Evolutionary conservation across 2,797 vertebrate species (phyloP), one percentile per base, ranked within the genome.

Genomic region (Chaenodraco wilsoni): DNA sequence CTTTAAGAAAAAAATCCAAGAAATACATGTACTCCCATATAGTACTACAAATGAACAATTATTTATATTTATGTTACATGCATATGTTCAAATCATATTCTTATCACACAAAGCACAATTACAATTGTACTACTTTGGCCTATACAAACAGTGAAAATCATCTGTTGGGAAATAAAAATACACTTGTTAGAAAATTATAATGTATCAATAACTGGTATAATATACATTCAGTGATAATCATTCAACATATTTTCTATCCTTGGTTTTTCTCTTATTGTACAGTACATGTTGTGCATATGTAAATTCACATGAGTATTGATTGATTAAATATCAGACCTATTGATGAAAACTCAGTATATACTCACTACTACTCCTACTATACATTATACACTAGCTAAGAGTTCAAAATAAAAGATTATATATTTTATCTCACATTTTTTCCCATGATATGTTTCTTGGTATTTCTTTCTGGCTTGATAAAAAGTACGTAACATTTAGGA

Each of bases 401-500:
- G 27, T 23, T 5, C 10, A 8, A 49, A 31, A 65, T 37, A 9
- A 61, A 64, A 9, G 33, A 55, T 59, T 3, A 46, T 50, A 4
- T 23, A 14, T 54, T 49, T 56, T 40, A 27, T 3, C 72, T 79
- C 12, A 41, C 1, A 11, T 37, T 69, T 79, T 89, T 91, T 21
- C 84, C 75, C 88, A 93, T 92, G 0, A 95, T 21, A 57, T 91
- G 84, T 59, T 88, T 93, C 68, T 76, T 94, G 9, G 91, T 93
- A 46, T 95, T 95, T 74, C 72, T 90, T 21, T 94, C 91, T 71
- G 94, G 93, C 75, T 90, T 93, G 3, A 94, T 68, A 16, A 94
- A 79, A 87, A 95, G 93, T 11, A 94, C 89, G 61, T 93, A 94
- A 88, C 92, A 94, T 86, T 94, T 95, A 2, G 93, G 93, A 21